Percentiles rank a stretch among this genome's conserved stretches.
Evolutionary conservation across 2,888 invertebrate species (phyloP).

Genomic region (Xestobium rufovillosum): DNA sequence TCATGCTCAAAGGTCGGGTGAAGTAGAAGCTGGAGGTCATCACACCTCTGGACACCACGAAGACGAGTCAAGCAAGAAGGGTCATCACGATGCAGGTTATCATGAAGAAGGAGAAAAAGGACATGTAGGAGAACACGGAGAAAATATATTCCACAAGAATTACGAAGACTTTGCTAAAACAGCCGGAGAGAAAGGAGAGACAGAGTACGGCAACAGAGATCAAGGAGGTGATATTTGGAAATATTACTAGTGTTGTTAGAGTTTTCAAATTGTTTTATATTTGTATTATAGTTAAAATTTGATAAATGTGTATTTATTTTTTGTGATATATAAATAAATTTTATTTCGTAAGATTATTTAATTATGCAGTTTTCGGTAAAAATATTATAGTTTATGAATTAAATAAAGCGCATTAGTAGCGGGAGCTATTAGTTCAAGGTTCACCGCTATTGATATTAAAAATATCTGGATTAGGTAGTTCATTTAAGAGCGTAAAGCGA

Average conservation of each 20-base stretch:
- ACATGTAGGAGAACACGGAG: slow-evolving; percentile 51
- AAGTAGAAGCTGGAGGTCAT: slow-evolving; percentile 50
- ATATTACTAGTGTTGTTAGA: background rate
- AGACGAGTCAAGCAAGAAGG: slow-evolving; percentile 50
- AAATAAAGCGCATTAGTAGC: too few species aligned
- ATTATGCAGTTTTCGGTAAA: too few species aligned
- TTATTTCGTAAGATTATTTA: too few species aligned
- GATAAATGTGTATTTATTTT: too few species aligned
- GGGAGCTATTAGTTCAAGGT: too few species aligned
- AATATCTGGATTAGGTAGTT: too few species aligned
- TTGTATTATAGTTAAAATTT: slow-evolving; percentile 1
- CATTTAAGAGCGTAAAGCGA: too few species aligned
- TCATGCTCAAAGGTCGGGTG: slow-evolving; percentile 50
- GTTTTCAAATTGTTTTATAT: too few species aligned
- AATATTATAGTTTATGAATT: too few species aligned
- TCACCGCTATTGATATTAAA: too few species aligned
- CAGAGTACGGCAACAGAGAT: slow-evolving; percentile 29
- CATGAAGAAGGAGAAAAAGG: slow-evolving; percentile 43
- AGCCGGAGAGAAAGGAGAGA: slow-evolving; percentile 45
- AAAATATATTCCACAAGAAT: slow-evolving; percentile 49
- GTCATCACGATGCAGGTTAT: slow-evolving; percentile 50
- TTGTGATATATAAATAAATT: too few species aligned
- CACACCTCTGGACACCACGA: slow-evolving; percentile 49
- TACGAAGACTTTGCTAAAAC: slow-evolving; percentile 51
- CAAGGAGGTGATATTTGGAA: background rate